Evolutionary conservation across 2,888 invertebrate species (phyloP).

Genomic region (Acanthosepion lycidas): DNA sequence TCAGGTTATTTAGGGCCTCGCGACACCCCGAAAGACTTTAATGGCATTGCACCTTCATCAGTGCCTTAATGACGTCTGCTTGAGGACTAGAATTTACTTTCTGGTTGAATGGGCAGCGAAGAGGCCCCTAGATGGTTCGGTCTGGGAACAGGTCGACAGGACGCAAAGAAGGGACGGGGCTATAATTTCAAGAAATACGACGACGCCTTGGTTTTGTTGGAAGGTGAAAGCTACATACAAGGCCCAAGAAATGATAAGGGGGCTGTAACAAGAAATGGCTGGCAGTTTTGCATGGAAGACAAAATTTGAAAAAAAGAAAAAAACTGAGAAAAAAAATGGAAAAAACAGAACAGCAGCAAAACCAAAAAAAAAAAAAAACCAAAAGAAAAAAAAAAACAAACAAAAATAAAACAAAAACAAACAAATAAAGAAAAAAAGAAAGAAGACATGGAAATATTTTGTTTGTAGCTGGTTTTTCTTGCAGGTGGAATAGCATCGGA

Average conservation of each 20-base stretch:
- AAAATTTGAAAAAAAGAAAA: background rate
- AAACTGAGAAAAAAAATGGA: background rate
- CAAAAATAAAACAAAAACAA: no score
- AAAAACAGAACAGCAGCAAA: no score
- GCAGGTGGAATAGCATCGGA: no score
- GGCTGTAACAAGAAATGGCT: background rate
- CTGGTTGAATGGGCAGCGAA: background rate
- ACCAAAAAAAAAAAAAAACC: no score
- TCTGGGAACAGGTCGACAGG: background rate
- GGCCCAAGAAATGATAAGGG: background rate
- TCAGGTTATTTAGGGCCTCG: background rate
- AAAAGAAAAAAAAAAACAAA: no score
- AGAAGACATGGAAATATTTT: no score
- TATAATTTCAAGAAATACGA: background rate
- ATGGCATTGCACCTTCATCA: background rate
- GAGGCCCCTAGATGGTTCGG: conserved; percentile 18
- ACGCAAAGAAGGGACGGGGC: background rate
- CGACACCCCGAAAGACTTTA: background rate
- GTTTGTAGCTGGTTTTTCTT: no score
- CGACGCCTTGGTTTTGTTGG: background rate
- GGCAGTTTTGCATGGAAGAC: background rate
- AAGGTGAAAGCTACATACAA: background rate
- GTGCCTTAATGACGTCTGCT: conserved; percentile 33
- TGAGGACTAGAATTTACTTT: background rate
- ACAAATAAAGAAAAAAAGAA: no score